Evolutionary conservation across 2,888 invertebrate species (phyloP).

Genomic region (Seira ritae): DNA sequence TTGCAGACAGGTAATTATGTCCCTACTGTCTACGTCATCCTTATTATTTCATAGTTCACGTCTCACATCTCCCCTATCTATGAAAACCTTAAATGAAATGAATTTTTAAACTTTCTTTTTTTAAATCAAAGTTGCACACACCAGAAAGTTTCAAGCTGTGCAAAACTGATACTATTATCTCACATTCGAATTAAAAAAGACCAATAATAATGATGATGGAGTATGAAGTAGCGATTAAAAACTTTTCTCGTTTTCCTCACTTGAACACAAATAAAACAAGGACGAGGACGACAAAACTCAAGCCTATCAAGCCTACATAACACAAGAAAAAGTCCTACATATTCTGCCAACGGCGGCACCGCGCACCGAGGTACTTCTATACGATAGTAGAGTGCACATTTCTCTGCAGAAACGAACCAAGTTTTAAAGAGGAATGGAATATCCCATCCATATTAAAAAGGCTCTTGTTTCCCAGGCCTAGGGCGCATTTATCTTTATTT

Average conservation of each 20-base stretch:
- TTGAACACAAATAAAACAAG: not conserved
- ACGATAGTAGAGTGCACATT: too few species aligned
- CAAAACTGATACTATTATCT: not conserved
- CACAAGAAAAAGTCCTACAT: too few species aligned
- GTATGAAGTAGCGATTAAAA: not conserved
- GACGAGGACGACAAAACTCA: not conserved
- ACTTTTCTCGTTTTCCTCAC: not conserved
- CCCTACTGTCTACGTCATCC: too few species aligned
- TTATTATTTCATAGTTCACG: too few species aligned
- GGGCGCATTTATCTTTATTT: not conserved
- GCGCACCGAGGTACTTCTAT: not conserved
- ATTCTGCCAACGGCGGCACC: too few species aligned
- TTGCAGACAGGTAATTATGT: too few species aligned
- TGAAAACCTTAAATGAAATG: too few species aligned
- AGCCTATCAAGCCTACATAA: not conserved
- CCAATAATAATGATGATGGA: conserved; percentile 1
- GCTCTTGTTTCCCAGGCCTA: not conserved
- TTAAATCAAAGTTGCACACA: too few species aligned
- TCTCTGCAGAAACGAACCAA: not conserved
- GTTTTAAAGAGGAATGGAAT: not conserved
- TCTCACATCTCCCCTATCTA: too few species aligned
- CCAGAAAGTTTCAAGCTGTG: too few species aligned
- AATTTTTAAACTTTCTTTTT: too few species aligned
- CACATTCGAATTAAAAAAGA: not conserved
- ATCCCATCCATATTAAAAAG: not conserved